Conservation (phyloP, 2,113 vertebrate genomes). For the Sula dactylatra region DNA sequence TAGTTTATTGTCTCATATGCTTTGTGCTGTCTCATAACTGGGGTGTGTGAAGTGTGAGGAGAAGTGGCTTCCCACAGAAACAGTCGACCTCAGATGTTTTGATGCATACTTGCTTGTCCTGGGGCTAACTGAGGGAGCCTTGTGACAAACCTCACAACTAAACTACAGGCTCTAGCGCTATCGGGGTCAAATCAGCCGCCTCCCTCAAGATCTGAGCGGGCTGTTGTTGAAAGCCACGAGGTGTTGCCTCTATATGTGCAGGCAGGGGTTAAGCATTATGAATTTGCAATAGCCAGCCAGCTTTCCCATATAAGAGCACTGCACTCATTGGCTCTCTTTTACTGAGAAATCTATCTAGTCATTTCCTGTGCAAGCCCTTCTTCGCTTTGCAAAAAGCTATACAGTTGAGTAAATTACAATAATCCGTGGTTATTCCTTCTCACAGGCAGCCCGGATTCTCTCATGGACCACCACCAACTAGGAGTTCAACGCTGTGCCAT, state of each 20-base stretch:
- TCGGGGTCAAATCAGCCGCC: neutral
- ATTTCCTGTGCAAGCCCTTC: conserved; percentile 41
- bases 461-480: neutral
- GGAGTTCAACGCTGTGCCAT: fast-evolving
- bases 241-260: neutral
- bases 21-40: fast-evolving
- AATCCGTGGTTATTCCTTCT: neutral
- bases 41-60: neutral
- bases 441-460: neutral
- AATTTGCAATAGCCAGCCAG: neutral
- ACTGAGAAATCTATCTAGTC: conserved; percentile 13
- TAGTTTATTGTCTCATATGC: fast-evolving
- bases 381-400: neutral
- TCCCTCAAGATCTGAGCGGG: neutral
- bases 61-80: neutral
- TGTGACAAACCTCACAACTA: neutral
- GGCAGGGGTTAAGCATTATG: conserved; percentile 30
- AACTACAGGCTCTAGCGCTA: neutral
- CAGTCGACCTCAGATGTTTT: neutral
- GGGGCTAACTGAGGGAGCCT: neutral
- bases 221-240: neutral
- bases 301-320: conserved; percentile 62
- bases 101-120: fast-evolving
- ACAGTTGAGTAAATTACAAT: neutral
- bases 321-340: conserved; percentile 40